Percentiles rank a stretch among this genome's conserved stretches.
Evolutionary conservation across 2,797 vertebrate species (phyloP).

Genomic region (Balearica regulorum): DNA sequence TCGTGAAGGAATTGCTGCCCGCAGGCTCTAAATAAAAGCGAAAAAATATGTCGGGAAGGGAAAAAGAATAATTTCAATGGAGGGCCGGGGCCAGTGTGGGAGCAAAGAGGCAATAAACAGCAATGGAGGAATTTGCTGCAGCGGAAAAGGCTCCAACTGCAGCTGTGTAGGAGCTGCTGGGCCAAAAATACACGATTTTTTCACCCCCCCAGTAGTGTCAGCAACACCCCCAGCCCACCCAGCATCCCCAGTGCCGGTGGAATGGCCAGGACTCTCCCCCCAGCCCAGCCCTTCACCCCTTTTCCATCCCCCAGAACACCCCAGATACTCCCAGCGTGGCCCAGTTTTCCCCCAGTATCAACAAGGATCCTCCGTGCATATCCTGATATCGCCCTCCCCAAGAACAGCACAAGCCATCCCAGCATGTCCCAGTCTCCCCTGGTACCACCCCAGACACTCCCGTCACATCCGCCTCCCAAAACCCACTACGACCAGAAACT

Average conservation of each 20-base stretch:
- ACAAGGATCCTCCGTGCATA: too few species aligned
- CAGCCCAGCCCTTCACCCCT: too few species aligned
- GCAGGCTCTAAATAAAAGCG: not conserved
- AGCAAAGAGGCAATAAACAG: not conserved
- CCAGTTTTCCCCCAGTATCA: not conserved
- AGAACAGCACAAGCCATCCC: not conserved
- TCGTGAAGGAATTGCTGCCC: not conserved
- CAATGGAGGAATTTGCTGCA: not conserved
- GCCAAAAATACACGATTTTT: not conserved
- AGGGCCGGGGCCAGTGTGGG: too few species aligned
- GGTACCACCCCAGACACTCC: not conserved
- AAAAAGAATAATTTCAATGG: not conserved
- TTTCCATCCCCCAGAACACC: not conserved
- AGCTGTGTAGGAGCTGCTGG: not conserved
- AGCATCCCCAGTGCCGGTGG: not conserved
- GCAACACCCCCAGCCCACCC: not conserved
- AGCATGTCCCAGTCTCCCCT: not conserved
- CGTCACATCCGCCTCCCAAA: not conserved
- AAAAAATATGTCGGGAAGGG: not conserved
- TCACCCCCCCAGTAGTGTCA: rapidly evolving
- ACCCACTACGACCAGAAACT: not conserved
- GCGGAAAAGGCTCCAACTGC: rapidly evolving
- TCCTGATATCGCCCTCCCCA: not conserved
- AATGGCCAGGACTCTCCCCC: not conserved
- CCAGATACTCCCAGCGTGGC: too few species aligned